Conservation (phyloP, 2,797 vertebrate genomes). For the Takifugu rubripes region DNA sequence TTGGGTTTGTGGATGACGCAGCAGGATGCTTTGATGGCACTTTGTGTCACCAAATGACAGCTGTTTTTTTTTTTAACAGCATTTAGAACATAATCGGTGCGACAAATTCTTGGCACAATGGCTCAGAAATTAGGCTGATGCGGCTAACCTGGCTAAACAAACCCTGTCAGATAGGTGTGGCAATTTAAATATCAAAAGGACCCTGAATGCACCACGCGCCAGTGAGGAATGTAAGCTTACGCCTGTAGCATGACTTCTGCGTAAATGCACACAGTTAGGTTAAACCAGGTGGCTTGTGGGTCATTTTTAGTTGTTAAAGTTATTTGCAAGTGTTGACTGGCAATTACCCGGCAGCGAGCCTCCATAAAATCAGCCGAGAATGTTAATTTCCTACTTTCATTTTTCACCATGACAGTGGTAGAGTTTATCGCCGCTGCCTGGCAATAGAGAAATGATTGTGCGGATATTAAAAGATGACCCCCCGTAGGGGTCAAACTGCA, state of each 20-base stretch:
- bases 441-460: slow-evolving; percentile 16
- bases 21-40: slow-evolving; percentile 11
- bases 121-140: slow-evolving; percentile 6
- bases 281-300: too few species aligned
- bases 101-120: slow-evolving; percentile 24
- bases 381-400: slow-evolving; percentile 48
- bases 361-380: slow-evolving; percentile 28
- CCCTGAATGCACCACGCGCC: too few species aligned
- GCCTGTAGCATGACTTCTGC: not conserved
- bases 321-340: slow-evolving; percentile 17
- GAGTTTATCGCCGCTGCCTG: slow-evolving; percentile 37
- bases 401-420: slow-evolving; percentile 38
- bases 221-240: not conserved
- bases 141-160: slow-evolving; percentile 19
- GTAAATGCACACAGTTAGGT: not conserved
- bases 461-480: slow-evolving; percentile 50
- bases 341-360: not conserved
- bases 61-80: slow-evolving; percentile 9
- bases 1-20: not conserved
- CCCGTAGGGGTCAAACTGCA: slow-evolving; percentile 14
- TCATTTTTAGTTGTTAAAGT: slow-evolving; percentile 17
- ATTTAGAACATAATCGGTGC: slow-evolving; percentile 8
- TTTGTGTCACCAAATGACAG: slow-evolving; percentile 15
- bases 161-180: not conserved
- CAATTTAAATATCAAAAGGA: too few species aligned